These are phyloP conservation scores for Hemichromis elongatus DNA, from an alignment of 2,113 vertebrate genomes.

Conservation along the genomic window DNA sequence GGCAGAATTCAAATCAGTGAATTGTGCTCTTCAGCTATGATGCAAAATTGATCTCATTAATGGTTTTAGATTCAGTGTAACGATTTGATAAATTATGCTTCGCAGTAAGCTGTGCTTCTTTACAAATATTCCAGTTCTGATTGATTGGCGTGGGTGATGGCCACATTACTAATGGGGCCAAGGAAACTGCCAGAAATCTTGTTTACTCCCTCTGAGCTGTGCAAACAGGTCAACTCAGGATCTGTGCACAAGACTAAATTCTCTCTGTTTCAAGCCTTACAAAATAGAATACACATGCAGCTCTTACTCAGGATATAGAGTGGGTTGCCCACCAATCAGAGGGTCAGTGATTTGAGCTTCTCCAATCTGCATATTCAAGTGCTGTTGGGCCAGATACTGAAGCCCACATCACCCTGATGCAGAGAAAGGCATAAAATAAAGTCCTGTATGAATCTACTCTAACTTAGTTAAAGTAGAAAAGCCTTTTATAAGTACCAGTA, in stretches of 20 bases:
- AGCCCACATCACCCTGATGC: background rate
- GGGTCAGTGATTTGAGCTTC: background rate
- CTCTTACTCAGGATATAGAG: background rate
- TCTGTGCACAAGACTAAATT: background rate
- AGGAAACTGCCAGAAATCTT: background rate
- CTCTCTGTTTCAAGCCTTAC: background rate
- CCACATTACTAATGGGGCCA: background rate
- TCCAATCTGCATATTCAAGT: background rate
- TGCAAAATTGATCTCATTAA: background rate
- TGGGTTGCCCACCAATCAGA: background rate
- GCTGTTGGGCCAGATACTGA: background rate
- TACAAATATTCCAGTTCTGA: background rate
- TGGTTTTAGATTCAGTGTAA: background rate
- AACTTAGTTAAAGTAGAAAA: background rate
- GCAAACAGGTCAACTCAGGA: background rate
- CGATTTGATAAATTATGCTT: background rate
- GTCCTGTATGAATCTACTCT: background rate
- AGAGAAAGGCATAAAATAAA: background rate
- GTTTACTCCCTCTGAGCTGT: background rate
- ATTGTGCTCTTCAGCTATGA: background rate
- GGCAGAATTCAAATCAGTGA: background rate
- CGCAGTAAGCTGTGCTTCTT: background rate
- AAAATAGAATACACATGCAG: background rate
- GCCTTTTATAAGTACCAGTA: background rate
- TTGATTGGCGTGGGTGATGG: background rate